Conservation (phyloP, 1,140 invertebrate genomes). For the Eubasilissa regina region DNA sequence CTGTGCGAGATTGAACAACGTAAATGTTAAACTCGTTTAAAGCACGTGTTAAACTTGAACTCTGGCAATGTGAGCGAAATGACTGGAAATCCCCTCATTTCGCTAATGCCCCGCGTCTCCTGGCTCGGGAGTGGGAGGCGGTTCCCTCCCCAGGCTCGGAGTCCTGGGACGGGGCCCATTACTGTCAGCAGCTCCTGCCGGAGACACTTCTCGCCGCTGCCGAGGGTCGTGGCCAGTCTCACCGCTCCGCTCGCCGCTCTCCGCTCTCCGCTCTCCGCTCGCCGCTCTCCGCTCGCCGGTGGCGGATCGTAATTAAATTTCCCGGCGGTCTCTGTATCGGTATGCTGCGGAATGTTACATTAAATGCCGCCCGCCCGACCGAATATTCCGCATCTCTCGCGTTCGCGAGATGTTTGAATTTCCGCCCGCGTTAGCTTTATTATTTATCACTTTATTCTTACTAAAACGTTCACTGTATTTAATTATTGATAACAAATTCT, state of each 20-base stretch:
- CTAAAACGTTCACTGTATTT: no score
- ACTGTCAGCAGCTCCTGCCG: neutral
- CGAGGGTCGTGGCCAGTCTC: neutral
- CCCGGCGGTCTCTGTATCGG: neutral
- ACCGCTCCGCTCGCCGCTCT: neutral
- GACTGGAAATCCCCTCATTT: neutral
- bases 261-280: no score
- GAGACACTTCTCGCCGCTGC: neutral
- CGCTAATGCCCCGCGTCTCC: no score
- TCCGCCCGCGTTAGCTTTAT: no score
- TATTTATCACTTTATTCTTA: no score
- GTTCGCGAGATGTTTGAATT: neutral
- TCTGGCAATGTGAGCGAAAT: no score
- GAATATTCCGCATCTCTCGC: neutral
- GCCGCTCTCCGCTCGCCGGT: neutral
- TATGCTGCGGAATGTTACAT: neutral
- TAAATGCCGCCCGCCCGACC: neutral
- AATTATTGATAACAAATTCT: no score
- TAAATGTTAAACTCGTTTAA: no score
- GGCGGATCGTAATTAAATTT: constrained; percentile 5
- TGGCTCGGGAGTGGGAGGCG: no score
- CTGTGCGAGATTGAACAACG: no score
- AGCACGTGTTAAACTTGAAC: no score
- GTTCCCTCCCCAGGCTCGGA: neutral
- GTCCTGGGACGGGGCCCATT: neutral